A percentile compares a stretch with the other conserved stretches of the same genome.
Evolutionary conservation across 2,888 invertebrate genomes (phyloP).

Genomic region (Itoplectis maculator): DNA sequence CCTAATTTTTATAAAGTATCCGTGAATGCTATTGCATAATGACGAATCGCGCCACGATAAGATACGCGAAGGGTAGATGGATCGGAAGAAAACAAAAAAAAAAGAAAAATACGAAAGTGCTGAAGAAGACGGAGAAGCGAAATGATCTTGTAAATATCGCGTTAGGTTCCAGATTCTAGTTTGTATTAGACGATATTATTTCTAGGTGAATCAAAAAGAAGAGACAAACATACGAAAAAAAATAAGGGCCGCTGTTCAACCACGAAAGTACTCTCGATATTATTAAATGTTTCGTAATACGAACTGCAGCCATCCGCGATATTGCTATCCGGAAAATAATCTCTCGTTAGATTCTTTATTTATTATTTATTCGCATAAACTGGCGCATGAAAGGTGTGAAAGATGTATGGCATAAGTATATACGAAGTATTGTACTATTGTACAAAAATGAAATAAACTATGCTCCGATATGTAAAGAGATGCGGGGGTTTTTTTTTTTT

Average conservation of each 20-base stretch:
- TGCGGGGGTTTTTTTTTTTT: slow-evolving; percentile 21
- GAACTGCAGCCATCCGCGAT: slow-evolving; percentile 68
- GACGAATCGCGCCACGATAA: slow-evolving; percentile 51
- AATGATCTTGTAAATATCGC: slow-evolving; percentile 78
- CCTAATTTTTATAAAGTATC: slow-evolving; percentile 77
- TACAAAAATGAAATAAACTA: slow-evolving; percentile 76
- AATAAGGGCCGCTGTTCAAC: slow-evolving; percentile 72
- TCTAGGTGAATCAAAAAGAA: slow-evolving; percentile 68
- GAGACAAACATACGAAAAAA: slow-evolving; percentile 16
- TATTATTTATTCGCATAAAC: slow-evolving; percentile 83
- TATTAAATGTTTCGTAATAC: slow-evolving; percentile 63
- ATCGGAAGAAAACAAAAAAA: slow-evolving; percentile 1
- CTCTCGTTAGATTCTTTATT: slow-evolving; percentile 76
- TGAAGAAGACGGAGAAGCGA: slow-evolving; percentile 15
- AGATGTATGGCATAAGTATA: slow-evolving; percentile 74
- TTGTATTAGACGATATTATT: slow-evolving; percentile 60
- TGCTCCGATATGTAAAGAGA: slow-evolving; percentile 70
- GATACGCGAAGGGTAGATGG: slow-evolving; percentile 30
- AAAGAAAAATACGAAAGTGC: slow-evolving; percentile 14
- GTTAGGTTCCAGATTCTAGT: slow-evolving; percentile 74
- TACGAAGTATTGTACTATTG: slow-evolving; percentile 80
- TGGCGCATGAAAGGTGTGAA: slow-evolving; percentile 77
- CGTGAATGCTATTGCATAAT: slow-evolving; percentile 66
- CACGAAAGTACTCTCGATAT: slow-evolving; percentile 64
- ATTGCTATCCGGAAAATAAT: slow-evolving; percentile 74